phyloP scores from a whole-genome alignment of 2,113 vertebrate species.

The Progne subis region DNA sequence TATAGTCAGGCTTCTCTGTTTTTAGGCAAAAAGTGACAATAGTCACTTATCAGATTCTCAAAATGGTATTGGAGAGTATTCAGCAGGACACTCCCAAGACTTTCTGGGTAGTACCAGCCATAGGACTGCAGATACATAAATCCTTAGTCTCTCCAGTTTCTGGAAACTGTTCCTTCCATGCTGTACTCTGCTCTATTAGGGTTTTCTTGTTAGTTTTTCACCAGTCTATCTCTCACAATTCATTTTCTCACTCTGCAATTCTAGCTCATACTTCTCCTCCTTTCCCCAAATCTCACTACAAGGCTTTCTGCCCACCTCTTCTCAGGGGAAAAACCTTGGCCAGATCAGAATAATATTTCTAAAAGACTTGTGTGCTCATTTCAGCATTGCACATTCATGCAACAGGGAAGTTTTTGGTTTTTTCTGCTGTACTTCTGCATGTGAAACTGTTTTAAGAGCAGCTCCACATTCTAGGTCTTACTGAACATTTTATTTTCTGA shows the following conservation, averaged over 20 bases:
- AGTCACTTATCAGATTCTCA: constrained; percentile 36
- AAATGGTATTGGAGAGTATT: constrained; percentile 43
- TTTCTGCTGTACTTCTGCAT: neutral
- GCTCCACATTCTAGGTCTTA: neutral
- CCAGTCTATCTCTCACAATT: neutral
- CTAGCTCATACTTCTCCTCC: neutral
- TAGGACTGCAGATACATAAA: neutral
- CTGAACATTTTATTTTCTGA: neutral
- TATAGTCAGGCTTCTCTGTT: constrained; percentile 12
- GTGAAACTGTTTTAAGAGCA: neutral
- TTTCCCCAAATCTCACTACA: neutral
- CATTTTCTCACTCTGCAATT: neutral
- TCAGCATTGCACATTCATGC: neutral
- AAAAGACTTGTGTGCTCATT: neutral
- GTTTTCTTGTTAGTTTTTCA: neutral
- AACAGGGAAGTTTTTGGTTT: fast-evolving
- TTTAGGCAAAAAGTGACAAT: constrained; percentile 51
- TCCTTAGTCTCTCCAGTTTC: neutral
- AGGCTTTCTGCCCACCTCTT: neutral
- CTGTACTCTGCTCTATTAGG: neutral
- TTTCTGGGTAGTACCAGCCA: neutral
- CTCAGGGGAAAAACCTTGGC: neutral
- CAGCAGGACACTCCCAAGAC: constrained; percentile 25
- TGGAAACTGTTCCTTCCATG: neutral
- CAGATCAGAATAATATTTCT: neutral